Conservation (phyloP, 2,113 vertebrate genomes). For the Tringa solitaria region DNA sequence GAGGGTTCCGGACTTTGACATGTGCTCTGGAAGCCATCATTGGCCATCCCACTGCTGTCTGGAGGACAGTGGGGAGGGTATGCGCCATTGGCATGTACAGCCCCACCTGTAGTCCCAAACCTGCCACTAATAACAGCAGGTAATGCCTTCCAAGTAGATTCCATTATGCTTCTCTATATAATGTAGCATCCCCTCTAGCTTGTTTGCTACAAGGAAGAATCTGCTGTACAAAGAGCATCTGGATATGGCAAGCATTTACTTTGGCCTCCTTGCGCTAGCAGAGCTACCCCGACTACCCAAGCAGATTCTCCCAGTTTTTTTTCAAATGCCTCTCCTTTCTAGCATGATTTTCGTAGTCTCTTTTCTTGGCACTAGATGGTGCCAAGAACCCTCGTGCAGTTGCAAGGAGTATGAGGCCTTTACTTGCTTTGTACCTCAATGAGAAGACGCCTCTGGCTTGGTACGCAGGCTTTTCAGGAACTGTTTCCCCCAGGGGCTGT, state of each 20-base stretch:
- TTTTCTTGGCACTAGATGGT: slow-evolving; percentile 66
- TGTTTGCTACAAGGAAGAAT: neutral
- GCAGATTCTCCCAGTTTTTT: neutral
- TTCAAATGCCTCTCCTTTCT: neutral
- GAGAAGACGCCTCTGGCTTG: slow-evolving; percentile 50
- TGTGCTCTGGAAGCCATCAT: neutral
- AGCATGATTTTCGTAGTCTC: neutral
- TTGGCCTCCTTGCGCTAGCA: neutral
- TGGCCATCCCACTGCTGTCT: neutral
- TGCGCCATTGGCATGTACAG: neutral
- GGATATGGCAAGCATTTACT: neutral
- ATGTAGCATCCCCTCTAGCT: neutral
- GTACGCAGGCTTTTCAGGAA: slow-evolving; percentile 48
- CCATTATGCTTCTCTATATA: neutral
- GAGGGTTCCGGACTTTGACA: neutral
- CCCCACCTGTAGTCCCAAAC: neutral
- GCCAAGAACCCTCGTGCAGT: slow-evolving; percentile 57
- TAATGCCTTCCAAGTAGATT: neutral
- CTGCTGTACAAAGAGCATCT: neutral
- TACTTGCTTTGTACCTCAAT: slow-evolving; percentile 9
- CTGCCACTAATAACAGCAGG: neutral
- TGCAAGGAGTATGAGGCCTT: neutral
- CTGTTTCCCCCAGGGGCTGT: slow-evolving; percentile 41
- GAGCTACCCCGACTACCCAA: neutral
- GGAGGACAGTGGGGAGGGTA: neutral